Percentiles rank a stretch among this genome's conserved stretches.
Evolutionary conservation across 2,797 vertebrate species (phyloP).

Genomic region (Oryzias dopingdopingensis): DNA sequence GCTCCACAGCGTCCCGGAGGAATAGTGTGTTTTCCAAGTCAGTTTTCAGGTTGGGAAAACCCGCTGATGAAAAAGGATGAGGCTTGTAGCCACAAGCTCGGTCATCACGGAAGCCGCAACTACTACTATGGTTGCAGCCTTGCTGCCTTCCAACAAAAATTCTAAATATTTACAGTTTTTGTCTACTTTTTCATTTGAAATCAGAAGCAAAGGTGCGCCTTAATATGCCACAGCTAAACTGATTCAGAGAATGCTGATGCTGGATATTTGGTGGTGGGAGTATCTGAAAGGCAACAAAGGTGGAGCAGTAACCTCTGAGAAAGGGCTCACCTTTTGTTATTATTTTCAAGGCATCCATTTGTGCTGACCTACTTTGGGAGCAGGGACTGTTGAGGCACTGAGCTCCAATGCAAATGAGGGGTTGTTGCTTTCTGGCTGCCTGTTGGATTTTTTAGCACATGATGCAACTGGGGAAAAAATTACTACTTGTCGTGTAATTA

Average conservation of each 20-base stretch:
- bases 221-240: conserved; percentile 56
- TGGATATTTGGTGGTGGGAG: conserved; percentile 48
- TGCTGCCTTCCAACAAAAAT: conserved; percentile 60
- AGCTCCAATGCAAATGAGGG: conserved; percentile 62
- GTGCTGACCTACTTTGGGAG: conserved; percentile 73
- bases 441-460: conserved; percentile 59
- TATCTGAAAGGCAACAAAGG: conserved; percentile 37
- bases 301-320: conserved; percentile 46
- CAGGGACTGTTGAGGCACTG: conserved; percentile 52
- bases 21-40: conserved; percentile 59
- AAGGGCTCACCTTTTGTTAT: conserved; percentile 72
- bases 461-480: conserved; percentile 39
- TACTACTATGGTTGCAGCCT: conserved; percentile 65
- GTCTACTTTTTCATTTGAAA: conserved; percentile 28
- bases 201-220: conserved; percentile 42
- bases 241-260: conserved; percentile 62
- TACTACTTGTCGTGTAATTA: conserved; percentile 25
- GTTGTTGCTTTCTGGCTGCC: conserved; percentile 64
- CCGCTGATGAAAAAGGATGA: conserved; percentile 68
- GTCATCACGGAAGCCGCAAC: conserved; percentile 43
- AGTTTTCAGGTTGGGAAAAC: conserved; percentile 59
- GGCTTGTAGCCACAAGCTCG: conserved; percentile 40
- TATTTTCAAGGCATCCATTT: conserved; percentile 67
- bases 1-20: conserved; percentile 43
- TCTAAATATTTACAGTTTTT: conserved; percentile 60